Evolutionary conservation across 1,140 invertebrate species (phyloP).

Genomic region (Centruroides vittatus): DNA sequence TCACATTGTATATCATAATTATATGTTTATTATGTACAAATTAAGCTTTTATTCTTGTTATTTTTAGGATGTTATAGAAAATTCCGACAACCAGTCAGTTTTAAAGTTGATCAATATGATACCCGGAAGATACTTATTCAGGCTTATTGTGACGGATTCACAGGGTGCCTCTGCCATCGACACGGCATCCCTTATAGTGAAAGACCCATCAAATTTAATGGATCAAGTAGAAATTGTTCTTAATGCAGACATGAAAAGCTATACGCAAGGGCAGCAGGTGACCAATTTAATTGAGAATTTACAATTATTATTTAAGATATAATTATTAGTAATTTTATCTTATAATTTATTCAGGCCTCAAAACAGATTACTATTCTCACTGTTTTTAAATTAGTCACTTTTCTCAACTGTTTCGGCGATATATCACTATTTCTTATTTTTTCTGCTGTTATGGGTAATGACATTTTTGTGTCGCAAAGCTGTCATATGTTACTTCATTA

Average conservation of each 20-base stretch:
- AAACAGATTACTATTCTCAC: too few species aligned
- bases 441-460: too few species aligned
- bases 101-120: constrained; percentile 56
- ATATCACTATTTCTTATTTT: too few species aligned
- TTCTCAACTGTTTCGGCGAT: too few species aligned
- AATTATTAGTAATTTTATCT: too few species aligned
- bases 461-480: too few species aligned
- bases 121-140: constrained; percentile 73
- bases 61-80: constrained; percentile 42
- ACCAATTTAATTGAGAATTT: background rate
- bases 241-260: constrained; percentile 39
- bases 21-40: background rate
- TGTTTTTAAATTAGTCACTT: too few species aligned
- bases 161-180: constrained; percentile 67
- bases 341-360: too few species aligned
- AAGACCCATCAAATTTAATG: constrained; percentile 47
- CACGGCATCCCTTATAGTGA: constrained; percentile 69
- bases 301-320: too few species aligned
- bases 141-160: constrained; percentile 71
- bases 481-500: too few species aligned
- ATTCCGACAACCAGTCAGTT: constrained; percentile 55
- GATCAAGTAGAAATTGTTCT: constrained; percentile 67
- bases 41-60: background rate
- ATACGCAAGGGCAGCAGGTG: constrained; percentile 51
- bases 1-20: background rate